Evolutionary conservation across 2,888 invertebrate species (phyloP), one percentile per base, ranked within the genome.

Genomic region (Leptinotarsa peninsularis): DNA sequence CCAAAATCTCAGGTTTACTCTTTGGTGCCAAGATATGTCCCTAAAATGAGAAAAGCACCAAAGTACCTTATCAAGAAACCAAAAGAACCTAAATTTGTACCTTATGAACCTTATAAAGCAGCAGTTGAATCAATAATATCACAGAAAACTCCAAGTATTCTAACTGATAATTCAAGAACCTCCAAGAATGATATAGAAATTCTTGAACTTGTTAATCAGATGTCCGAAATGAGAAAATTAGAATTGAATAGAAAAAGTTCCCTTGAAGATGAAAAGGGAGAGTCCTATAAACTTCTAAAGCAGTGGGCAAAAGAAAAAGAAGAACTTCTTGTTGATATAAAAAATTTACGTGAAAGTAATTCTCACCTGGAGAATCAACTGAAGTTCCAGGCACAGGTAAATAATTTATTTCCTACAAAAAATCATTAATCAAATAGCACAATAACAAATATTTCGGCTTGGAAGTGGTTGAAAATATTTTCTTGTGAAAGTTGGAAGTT

Each of bases 101-200:
- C 96, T 0, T 96, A 95, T 82, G 96, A 97, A 85, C 96, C 96
- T 0, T 96, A 96, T 85, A 93, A 95, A 84, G 95, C 93, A 18
- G 96, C 96, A 69, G 94, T 95, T 0, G 94, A 93, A 84, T 94
- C 95, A 10, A 94, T 96, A 78, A 89, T 93, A 23, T 91, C 93
- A 5, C 58, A 18, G 3, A 77, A 71, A 50, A 73, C 58, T 23
- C 15, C 21, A 3, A 0, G 88, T 14, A 21, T 23, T 56, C 50
- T 17, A 17, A 76, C 72, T 67, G 60, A 67, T 66, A 63, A 63
- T 3, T 76, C 76, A 86, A 90, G 77, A 88, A 82, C 71, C 89
- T 80, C 79, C 79, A 89, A 85, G 79, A 90, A 89, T 79, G 89
- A 90, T 83, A 86, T 90, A 23, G 90, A 89, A 81, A 89, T 90